Conservation (phyloP, 2,888 invertebrate genomes). For the Ochropacha duplaris region DNA sequence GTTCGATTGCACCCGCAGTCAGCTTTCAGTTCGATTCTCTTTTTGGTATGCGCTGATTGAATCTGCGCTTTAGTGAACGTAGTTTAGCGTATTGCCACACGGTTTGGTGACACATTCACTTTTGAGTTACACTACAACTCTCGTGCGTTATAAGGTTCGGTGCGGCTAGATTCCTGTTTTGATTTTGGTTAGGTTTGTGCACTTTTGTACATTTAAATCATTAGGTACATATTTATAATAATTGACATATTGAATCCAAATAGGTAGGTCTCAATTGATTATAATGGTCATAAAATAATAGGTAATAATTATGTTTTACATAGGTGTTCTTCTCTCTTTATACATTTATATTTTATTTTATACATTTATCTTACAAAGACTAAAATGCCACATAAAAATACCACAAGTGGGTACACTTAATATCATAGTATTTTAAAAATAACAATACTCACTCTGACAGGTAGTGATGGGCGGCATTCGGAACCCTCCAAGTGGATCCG, state of each 20-base stretch:
- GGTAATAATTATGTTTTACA: too few species aligned
- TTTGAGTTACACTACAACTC: conserved; percentile 43
- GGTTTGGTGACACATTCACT: conserved; percentile 70
- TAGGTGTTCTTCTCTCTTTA: too few species aligned
- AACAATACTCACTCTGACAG: conserved; percentile 91
- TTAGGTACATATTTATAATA: too few species aligned
- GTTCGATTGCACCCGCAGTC: conserved; percentile 76
- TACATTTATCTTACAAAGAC: too few species aligned
- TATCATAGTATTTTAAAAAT: not conserved
- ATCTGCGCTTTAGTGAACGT: conserved; percentile 78
- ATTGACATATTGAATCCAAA: too few species aligned
- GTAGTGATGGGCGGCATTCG: conserved; percentile 95
- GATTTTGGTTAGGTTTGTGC: conserved; percentile 32
- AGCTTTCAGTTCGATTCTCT: conserved; percentile 56
- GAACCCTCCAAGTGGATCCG: conserved; percentile 93
- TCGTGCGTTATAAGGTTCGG: conserved; percentile 44
- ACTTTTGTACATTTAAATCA: too few species aligned
- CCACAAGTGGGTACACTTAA: too few species aligned
- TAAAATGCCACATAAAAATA: too few species aligned
- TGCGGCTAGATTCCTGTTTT: conserved; percentile 48
- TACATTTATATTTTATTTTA: too few species aligned
- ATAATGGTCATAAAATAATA: too few species aligned
- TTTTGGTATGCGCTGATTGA: conserved; percentile 73
- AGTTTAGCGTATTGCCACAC: conserved; percentile 69
- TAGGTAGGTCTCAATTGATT: too few species aligned